Conservation (phyloP, 2,113 vertebrate species). For the Tautogolabrus adspersus region DNA sequence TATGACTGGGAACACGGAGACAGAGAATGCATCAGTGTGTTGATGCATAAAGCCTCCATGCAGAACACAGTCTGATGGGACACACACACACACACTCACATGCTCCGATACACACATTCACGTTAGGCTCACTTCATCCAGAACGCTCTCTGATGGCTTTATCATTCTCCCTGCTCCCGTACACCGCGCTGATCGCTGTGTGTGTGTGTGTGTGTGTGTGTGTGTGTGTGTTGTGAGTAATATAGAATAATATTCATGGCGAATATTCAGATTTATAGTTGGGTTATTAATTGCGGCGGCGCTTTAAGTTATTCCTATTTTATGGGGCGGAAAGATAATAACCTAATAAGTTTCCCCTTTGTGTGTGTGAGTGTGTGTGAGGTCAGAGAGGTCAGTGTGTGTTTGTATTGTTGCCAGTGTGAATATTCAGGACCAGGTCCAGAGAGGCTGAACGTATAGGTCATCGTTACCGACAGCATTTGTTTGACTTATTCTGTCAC, state of each 20-base stretch:
- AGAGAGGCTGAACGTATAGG: conserved; percentile 54
- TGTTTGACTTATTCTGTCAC: conserved; percentile 61
- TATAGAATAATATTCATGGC: conserved; percentile 83
- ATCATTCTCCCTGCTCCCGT: conserved; percentile 77
- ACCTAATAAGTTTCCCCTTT: conserved; percentile 83
- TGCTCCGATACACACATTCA: conserved; percentile 72
- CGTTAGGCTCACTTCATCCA: conserved; percentile 80
- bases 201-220: conserved; percentile 34
- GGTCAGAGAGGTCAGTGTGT: conserved; percentile 75
- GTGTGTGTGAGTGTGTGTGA: conserved; percentile 51
- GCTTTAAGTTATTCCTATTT: conserved; percentile 86
- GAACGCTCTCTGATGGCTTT: conserved; percentile 85
- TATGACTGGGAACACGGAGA: conserved; percentile 87
- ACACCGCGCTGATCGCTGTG: conserved; percentile 59
- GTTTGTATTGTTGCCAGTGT: conserved; percentile 70
- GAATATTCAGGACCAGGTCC: conserved; percentile 62
- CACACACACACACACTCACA: conserved; percentile 66
- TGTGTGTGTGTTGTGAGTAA: conserved; percentile 56
- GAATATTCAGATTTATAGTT: conserved; percentile 87
- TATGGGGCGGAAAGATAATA: conserved; percentile 89
- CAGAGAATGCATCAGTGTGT: conserved; percentile 87
- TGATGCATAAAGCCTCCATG: conserved; percentile 90
- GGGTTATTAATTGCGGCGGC: conserved; percentile 83
- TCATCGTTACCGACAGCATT: conserved; percentile 62
- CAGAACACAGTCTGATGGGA: conserved; percentile 84